Conservation (phyloP, 1,140 invertebrate genomes). For the Globodera rostochiensis region DNA sequence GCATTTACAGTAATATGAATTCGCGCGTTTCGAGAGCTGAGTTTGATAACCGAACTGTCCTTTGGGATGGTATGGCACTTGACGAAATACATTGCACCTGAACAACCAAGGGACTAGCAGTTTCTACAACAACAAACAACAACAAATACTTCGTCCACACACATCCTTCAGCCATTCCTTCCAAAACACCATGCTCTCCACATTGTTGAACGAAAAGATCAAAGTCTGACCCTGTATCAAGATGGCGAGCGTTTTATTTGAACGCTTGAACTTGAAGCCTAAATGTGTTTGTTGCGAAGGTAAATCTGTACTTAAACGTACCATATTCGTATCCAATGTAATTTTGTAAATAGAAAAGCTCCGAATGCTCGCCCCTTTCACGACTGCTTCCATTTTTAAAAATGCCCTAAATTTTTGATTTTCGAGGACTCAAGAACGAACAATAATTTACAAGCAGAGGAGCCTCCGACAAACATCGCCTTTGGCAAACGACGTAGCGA, state of each 20-base stretch:
- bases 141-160: slow-evolving; percentile 41
- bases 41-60: slow-evolving; percentile 31
- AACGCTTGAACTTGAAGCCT: slow-evolving; percentile 41
- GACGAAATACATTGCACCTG: slow-evolving; percentile 44
- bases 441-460: slow-evolving; percentile 24
- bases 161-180: slow-evolving; percentile 50
- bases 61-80: slow-evolving; percentile 28
- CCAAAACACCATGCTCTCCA: slow-evolving; percentile 51
- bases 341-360: slow-evolving; percentile 50
- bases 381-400: slow-evolving; percentile 48
- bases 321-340: slow-evolving; percentile 51
- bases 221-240: slow-evolving; percentile 42
- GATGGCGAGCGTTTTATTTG: slow-evolving; percentile 46
- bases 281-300: neutral
- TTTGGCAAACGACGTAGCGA: slow-evolving; percentile 51
- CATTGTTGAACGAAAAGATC: slow-evolving; percentile 45
- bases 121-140: neutral
- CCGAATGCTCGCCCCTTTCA: slow-evolving; percentile 45
- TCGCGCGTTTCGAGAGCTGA: slow-evolving; percentile 39
- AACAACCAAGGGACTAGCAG: slow-evolving; percentile 12
- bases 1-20: slow-evolving; percentile 46
- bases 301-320: slow-evolving; percentile 5
- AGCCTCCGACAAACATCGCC: slow-evolving; percentile 39
- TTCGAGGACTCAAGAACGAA: neutral
- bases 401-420: slow-evolving; percentile 29